Base-by-base conservation (phyloP, 2,113 vertebrate species). In the Raja brachyura region DNA sequence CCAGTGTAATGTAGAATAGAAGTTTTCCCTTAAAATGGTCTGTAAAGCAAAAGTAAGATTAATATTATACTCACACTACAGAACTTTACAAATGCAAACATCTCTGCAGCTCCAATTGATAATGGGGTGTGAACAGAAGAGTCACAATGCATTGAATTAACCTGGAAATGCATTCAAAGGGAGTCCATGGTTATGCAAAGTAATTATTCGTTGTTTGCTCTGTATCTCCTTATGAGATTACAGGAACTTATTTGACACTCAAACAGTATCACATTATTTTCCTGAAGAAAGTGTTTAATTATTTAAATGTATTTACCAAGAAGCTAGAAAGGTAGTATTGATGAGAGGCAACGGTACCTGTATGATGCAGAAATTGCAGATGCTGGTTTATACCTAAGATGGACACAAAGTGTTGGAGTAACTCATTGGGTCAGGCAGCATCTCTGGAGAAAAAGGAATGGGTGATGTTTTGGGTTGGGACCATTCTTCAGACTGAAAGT, bases 41-140 rank as follows among this genome's bases (percentile, higher is more conserved):
- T 61, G 59, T 77, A 77, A 77, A 33, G 75, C 20, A 88, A 88
- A 31, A 28, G 68, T 54, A 39, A 39, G 33, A 92, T 73, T 73
- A 90, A 20, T 70, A 11, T 90, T 48, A 73, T 48, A 22, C 90
- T 92, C 31, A 1, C 33, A 92, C 20, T 70, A 22, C 66, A 90
- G 88, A 90, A 48, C 39, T 88, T 88, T 31, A 31, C 90, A 74
- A 92, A 73, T 92, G 39, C 68, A 73, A 48, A 77, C 75, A 77
- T 9, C 54, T 22, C 4, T 73, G 20, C 68, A 63, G 59, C 59
- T 66, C 59, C n/a, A 66, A 63, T 73, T 25, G 22, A 70, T 74
- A 92, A 74, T 92, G 33, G 10, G 68, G 22, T 54, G 33, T 74
- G 68, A 92, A 74, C 39, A 13, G 31, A 70, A 54, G 54, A 73